Base-by-base conservation (phyloP, 2,113 vertebrate species). In the Melanotaenia duboulayi region DNA sequence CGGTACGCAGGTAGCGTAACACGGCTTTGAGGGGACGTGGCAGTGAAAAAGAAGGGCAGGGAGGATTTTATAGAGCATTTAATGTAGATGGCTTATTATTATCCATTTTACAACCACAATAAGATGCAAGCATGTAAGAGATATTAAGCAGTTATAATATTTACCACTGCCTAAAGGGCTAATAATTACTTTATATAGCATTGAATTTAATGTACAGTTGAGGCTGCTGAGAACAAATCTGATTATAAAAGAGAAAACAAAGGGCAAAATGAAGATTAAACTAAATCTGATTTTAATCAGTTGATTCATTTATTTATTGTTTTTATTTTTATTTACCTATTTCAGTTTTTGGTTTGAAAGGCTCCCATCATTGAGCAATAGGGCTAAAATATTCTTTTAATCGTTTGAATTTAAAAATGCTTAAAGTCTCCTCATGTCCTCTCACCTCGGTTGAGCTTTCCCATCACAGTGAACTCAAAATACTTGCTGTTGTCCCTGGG, bases 401-500 rank as follows among this genome's bases (percentile, higher is more conserved):
- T 28, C 28, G 6, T 28, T 28, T 28, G 28, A 28, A 28, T 28
- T 28, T 28, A n/a, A n/a, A n/a, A n/a, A n/a, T n/a, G n/a, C n/a
- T n/a, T n/a, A n/a, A 59, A 10, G 62, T 14, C 49, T 22, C 44
- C 59, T 50, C 24, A 14, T 56, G 25, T 52, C 19, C 91, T 40
- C 93, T 87, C 90, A 99, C 98, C 97, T 97, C 95, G 96, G 88
- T 97, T 97, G 86, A 98, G 91, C 61, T 95, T 95, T 61, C 97
- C 97, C 94, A 98, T 94, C 54, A 99, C 94, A 0, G 93, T 95
- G 87, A 99, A 97, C 87, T 99, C 98, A 91, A 99, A 97, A 91
- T 97, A 96, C 73, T 96, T 98, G 92, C 92, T 97, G 91, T 95
- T 96, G 90, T 98, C 96, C 69, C 83, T 79, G 4, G 96, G 93